Percentiles rank a stretch among this genome's conserved stretches.
phyloP scores from a whole-genome alignment of 2,113 vertebrate species.

The Fregata magnificens region DNA sequence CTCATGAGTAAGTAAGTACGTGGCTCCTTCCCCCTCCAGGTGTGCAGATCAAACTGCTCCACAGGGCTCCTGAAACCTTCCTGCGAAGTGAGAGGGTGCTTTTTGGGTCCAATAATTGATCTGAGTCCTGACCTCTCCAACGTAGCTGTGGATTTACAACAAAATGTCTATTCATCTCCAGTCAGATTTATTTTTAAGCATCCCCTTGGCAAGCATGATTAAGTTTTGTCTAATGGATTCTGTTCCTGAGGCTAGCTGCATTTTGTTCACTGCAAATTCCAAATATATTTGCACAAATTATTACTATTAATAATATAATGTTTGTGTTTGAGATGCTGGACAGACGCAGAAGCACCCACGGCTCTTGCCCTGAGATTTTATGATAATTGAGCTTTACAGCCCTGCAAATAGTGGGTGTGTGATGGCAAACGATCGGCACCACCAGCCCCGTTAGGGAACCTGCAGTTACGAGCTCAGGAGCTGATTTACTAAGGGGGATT shows the following conservation, averaged over 20 bases:
- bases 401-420: neutral
- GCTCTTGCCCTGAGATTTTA: neutral
- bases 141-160: neutral
- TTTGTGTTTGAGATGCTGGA: neutral
- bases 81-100: neutral
- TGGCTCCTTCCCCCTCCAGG: neutral
- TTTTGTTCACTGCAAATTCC: neutral
- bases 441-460: neutral
- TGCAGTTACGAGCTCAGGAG: neutral
- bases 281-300: neutral
- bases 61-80: neutral
- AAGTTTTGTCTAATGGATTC: neutral
- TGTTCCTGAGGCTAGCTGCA: neutral
- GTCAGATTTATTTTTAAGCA: constrained; percentile 50
- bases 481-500: neutral
- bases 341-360: neutral
- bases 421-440: neutral
- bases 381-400: neutral
- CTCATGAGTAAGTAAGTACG: neutral
- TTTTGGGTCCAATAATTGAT: neutral
- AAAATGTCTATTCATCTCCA: constrained; percentile 27
- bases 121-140: neutral
- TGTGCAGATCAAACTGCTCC: neutral
- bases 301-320: neutral
- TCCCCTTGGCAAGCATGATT: neutral